These are phyloP conservation scores for Clarias magur DNA, from an alignment of 2,113 vertebrate species.

Conservation along the genomic window DNA sequence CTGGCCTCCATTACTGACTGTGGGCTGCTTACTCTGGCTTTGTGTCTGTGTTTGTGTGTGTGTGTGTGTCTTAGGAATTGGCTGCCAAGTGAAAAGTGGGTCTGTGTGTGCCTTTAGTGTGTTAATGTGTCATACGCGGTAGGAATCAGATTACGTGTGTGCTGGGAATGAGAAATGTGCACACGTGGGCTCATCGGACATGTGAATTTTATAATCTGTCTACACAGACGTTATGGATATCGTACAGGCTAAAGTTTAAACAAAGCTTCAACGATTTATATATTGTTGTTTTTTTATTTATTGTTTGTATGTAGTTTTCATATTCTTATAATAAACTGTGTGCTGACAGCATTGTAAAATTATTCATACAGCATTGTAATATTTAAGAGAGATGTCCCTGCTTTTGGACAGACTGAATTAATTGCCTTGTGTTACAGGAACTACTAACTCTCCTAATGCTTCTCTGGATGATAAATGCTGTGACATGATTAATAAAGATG, in stretches of 20 bases:
- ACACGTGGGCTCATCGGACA: constrained; percentile 61
- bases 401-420: constrained; percentile 26
- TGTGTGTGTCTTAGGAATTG: constrained; percentile 10
- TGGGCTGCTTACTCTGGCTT: constrained; percentile 20
- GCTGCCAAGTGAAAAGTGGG: constrained; percentile 31
- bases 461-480: constrained; percentile 43
- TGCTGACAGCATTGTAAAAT: constrained; percentile 23
- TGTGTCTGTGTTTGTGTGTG: not conserved
- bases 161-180: constrained; percentile 66
- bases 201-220: constrained; percentile 18
- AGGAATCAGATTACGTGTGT: constrained; percentile 69
- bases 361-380: constrained; percentile 18
- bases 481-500: constrained; percentile 43
- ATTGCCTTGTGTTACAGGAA: constrained; percentile 26
- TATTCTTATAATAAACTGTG: constrained; percentile 22
- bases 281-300: not conserved
- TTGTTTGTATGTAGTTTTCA: not conserved
- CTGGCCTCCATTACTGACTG: constrained; percentile 50
- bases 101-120: constrained; percentile 40
- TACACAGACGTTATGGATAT: not conserved
- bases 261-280: not conserved
- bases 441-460: constrained; percentile 34
- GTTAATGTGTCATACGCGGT: constrained; percentile 68
- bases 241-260: not conserved
- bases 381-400: constrained; percentile 29